These are phyloP conservation scores for Aulostomus chinensis DNA, from an alignment of 2,797 vertebrate genomes.

Conservation along the genomic window DNA sequence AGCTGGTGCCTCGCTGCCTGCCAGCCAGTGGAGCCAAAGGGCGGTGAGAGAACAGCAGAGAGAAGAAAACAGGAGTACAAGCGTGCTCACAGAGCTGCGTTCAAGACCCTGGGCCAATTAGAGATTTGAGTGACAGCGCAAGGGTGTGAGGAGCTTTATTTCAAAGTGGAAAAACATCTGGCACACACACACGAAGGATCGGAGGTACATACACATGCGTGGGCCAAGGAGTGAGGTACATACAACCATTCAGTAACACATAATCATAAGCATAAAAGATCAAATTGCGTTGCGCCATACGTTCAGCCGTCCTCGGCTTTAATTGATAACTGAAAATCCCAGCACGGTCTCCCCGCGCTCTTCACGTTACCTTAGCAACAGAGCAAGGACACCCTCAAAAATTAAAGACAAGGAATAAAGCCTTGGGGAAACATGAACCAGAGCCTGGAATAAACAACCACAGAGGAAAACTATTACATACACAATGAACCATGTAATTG, in stretches of 20 bases:
- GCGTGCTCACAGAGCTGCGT: conserved; percentile 49
- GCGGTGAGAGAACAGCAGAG: conserved; percentile 29
- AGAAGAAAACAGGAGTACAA: conserved; percentile 40
- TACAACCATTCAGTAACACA: not conserved
- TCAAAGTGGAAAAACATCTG: conserved; percentile 39
- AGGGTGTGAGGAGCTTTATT: conserved; percentile 44
- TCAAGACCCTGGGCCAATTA: conserved; percentile 74
- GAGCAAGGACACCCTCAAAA: conserved; percentile 68
- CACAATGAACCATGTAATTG: conserved; percentile 60
- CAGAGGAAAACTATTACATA: conserved; percentile 45
- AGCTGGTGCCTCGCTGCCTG: conserved; percentile 40
- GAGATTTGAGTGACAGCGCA: conserved; percentile 68
- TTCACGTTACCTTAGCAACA: conserved; percentile 79
- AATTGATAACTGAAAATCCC: conserved; percentile 68
- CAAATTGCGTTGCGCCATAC: conserved; percentile 10
- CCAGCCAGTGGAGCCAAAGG: conserved; percentile 39
- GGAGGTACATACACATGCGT: not conserved
- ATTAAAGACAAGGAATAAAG: conserved; percentile 47
- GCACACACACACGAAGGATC: conserved; percentile 6
- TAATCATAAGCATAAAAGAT: not conserved
- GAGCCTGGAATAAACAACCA: conserved; percentile 32
- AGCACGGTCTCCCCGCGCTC: conserved; percentile 53
- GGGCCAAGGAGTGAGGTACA: not conserved
- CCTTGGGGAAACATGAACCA: conserved; percentile 9
- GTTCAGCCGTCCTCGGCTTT: conserved; percentile 63